Conservation (phyloP, 2,888 invertebrate species). For the Oasisia sp. region DNA sequence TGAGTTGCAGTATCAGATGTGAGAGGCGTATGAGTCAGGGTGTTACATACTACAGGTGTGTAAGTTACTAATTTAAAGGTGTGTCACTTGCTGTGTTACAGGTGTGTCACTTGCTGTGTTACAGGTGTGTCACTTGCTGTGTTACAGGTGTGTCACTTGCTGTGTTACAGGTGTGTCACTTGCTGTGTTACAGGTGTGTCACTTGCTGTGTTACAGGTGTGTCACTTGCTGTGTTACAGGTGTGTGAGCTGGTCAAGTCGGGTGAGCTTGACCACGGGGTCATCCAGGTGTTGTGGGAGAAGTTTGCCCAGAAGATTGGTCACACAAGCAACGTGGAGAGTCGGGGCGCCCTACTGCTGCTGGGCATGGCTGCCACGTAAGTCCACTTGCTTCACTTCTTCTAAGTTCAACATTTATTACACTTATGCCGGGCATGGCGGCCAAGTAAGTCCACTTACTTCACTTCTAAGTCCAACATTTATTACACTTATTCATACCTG, state of each 20-base stretch:
- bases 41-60: neutral
- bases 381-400: conserved; percentile 36
- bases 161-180: conserved; percentile 6
- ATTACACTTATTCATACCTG: too few species aligned
- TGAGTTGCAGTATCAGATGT: neutral
- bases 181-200: neutral
- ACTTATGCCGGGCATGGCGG: conserved; percentile 77
- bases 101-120: conserved; percentile 13
- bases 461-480: neutral
- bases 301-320: conserved; percentile 77
- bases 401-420: neutral
- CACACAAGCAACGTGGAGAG: conserved; percentile 78
- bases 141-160: neutral
- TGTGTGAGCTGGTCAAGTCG: conserved; percentile 73
- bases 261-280: conserved; percentile 70
- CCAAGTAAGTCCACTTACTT: conserved; percentile 65
- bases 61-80: too few species aligned
- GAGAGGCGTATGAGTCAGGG: neutral
- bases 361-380: conserved; percentile 79
- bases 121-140: conserved; percentile 35
- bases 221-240: conserved; percentile 44
- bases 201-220: neutral
- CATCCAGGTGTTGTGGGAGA: conserved; percentile 83
- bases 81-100: neutral
- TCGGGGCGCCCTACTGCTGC: conserved; percentile 78